Base-by-base conservation (phyloP, 2,888 invertebrate species). In the Chymomyza fuscimana region DNA sequence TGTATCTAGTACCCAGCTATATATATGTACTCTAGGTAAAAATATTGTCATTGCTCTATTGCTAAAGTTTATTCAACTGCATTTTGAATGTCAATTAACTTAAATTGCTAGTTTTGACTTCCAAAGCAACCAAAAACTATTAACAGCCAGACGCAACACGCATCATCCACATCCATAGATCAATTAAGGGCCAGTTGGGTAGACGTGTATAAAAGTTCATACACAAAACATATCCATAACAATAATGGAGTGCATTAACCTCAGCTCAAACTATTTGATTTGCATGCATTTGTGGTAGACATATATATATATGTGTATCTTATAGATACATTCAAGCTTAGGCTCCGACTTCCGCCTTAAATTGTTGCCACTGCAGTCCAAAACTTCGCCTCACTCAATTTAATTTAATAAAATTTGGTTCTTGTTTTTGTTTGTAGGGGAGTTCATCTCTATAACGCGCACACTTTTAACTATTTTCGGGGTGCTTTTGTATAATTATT, bases 81-180 rank as follows among this genome's bases (percentile, higher is more conserved):
- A 86, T 88, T 58, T 88, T 82, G 85, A 88, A 86, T 86, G 85
- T 74, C 88, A 86, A 86, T 86, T 85, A 86, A 80, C 74, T 73
- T 86, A 84, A 88, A 85, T 85, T 76, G 84, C 76, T 88, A 88
- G 85, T 79, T 88, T 76, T 86, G 86, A 86, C 88, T 83, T 73
- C 73, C 70, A 86, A 79, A 71, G 78, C 74, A 78, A 80, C 69
- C 83, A 81, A 76, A 72, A 76, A 67, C 86, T 76, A 86, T 84
- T 84, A 84, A 83, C 78, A 73, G 19, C 9, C 56, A 19, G 19
- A 19, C 51, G 19, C 29, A 16, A 65, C 52, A 66, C 46, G 29
- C 32, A 50, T 60, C 36, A 54, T 5, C 29, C 50, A 63, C 36
- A 59, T 60, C 16, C 69, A 73, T 76, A 70, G 74, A 76, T 82